Evolutionary conservation across 1,140 invertebrate species (phyloP).

Genomic region (Diprion similis): DNA sequence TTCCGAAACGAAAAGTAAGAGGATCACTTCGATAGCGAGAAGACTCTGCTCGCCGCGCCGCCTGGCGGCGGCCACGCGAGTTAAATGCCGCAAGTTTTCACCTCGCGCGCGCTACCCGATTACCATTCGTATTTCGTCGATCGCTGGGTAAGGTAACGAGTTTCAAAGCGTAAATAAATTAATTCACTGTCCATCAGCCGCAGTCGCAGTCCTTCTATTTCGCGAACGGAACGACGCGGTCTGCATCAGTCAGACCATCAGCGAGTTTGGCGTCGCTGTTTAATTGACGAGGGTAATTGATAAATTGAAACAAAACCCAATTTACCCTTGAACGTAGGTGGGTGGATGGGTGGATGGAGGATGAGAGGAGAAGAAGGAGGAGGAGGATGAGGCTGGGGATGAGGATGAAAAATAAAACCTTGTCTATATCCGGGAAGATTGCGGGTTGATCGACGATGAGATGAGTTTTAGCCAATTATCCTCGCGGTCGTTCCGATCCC

Average conservation of each 20-base stretch:
- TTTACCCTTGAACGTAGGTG: background rate
- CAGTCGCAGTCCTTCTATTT: background rate
- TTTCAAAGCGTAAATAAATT: background rate
- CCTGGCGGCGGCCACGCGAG: too few relatives aligned
- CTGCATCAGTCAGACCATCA: background rate
- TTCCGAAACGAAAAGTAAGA: too few relatives aligned
- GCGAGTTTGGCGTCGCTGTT: background rate
- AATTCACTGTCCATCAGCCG: background rate
- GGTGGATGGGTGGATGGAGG: background rate
- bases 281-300: background rate
- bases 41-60: too few relatives aligned
- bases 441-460: background rate
- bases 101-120: too few relatives aligned
- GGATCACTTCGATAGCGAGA: too few relatives aligned
- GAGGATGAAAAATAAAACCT: background rate
- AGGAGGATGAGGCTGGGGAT: background rate
- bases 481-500: background rate
- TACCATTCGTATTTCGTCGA: too few relatives aligned
- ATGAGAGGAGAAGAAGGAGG: background rate
- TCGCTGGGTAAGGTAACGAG: background rate
- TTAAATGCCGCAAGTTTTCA: too few relatives aligned
- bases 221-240: background rate
- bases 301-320: conserved; percentile 1
- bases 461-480: conserved; percentile 6
- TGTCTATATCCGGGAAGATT: conserved; percentile 5